Base-by-base conservation (phyloP, 2,888 invertebrate species). In the Acrocyrtus sp. region DNA sequence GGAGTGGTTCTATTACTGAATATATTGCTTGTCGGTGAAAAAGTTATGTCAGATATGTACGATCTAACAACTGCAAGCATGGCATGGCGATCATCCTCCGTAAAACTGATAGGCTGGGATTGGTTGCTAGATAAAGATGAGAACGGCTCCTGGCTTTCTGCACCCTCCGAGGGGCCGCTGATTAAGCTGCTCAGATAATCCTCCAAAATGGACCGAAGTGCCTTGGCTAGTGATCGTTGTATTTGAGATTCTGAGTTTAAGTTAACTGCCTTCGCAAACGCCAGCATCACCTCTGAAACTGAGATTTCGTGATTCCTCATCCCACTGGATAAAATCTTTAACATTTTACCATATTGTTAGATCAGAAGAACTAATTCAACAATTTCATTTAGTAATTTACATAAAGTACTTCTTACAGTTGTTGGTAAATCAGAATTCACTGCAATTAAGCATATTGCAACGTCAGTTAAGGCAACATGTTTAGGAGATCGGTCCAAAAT, bases 41-140 rank as follows among this genome's bases (percentile, higher is more conserved):
- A 39, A 21, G 75, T 63, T 61, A 80, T 76, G 43, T 78, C 70
- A 8, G 78, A 70, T 26, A 84, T 78, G 67, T 84, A 84, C 17
- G 83, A 83, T 24, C 83, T 76, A 73, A 84, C 83, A 29, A 84
- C 77, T 34, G 83, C 80, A 53, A 75, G 76, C 34, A 78, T 70
- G 2, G 77, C 79, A 29, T 78, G 69, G 22, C 74, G 56, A 17
- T 81, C 79, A 27, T 80, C 79, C 19, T 76, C 77, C 2, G 72
- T 39, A 29, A 76, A 75, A 27, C n/a, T n/a, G n/a, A n/a, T n/a
- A n/a, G n/a, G 8, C 5, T 21, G 19, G 22, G 19, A 21, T 54
- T 3, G n/a, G 12, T 12, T 39, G 12, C 6, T 12, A 39, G 12
- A 6, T 12, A 12, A 39, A 39, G 39, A 12, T 26, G 22, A 8